Evolutionary conservation across 1,140 invertebrate genomes (phyloP).

Genomic region (Aphelenchoides fujianensis): DNA sequence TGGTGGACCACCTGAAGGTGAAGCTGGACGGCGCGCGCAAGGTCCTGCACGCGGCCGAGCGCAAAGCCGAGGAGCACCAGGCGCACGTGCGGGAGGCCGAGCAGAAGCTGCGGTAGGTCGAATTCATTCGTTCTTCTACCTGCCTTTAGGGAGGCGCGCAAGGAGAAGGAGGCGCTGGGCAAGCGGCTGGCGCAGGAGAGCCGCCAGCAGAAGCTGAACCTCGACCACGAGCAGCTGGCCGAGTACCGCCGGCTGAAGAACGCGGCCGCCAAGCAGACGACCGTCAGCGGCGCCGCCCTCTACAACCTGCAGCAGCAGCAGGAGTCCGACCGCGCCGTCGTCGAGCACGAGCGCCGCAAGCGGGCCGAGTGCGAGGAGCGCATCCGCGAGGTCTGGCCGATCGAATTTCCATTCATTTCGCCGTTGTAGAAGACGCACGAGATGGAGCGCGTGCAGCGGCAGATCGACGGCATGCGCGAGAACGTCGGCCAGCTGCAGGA

Average conservation of each 20-base stretch:
- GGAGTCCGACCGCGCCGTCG: background rate
- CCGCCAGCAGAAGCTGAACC: slow-evolving; percentile 2
- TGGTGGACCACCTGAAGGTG: slow-evolving; percentile 81
- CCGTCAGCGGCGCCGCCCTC: background rate
- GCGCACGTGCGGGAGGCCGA: slow-evolving; percentile 30
- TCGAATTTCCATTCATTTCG: background rate
- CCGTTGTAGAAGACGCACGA: background rate
- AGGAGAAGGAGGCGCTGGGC: background rate
- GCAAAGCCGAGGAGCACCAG: slow-evolving; percentile 40
- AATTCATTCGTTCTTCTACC: background rate
- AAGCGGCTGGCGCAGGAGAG: background rate
- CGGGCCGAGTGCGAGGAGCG: background rate
- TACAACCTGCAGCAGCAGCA: slow-evolving; percentile 14
- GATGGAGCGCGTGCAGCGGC: background rate
- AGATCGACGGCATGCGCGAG: background rate
- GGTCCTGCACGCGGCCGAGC: slow-evolving; percentile 39
- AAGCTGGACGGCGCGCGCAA: slow-evolving; percentile 81
- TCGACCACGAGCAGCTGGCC: background rate
- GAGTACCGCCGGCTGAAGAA: slow-evolving; percentile 14
- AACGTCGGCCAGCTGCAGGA: background rate
- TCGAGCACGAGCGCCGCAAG: background rate
- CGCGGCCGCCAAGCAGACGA: background rate
- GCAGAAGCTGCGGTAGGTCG: slow-evolving; percentile 29
- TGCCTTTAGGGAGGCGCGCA: background rate
- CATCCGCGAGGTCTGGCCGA: background rate